These are phyloP conservation scores for Bombus sylvicola DNA, from an alignment of 1,140 invertebrate genomes.

Conservation along the genomic window DNA sequence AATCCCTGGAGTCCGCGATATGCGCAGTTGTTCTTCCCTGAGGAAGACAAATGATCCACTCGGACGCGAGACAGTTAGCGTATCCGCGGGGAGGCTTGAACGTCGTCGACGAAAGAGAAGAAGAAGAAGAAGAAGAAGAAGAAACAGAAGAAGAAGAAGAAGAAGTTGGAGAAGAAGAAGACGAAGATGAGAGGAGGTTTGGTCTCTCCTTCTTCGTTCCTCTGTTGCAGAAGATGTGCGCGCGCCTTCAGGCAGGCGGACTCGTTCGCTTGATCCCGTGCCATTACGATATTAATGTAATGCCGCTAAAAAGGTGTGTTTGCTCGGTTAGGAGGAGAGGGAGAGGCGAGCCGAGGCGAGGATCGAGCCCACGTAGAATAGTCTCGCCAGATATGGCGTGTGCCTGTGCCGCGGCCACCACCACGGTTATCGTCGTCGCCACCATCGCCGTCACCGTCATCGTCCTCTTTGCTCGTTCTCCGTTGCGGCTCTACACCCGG, in stretches of 20 bases:
- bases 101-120: slow-evolving; percentile 46
- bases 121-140: slow-evolving; percentile 9
- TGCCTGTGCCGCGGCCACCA: slow-evolving; percentile 59
- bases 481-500: background rate
- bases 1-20: slow-evolving; percentile 64
- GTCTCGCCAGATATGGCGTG: slow-evolving; percentile 78
- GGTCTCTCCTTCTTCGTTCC: background rate
- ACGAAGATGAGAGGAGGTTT: background rate
- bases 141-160: slow-evolving; percentile 30
- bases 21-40: slow-evolving; percentile 67
- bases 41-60: slow-evolving; percentile 70
- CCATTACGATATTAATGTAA: slow-evolving; percentile 79
- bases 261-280: slow-evolving; percentile 64
- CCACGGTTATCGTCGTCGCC: slow-evolving; percentile 49
- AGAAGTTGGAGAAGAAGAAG: background rate
- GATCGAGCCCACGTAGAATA: slow-evolving; percentile 75
- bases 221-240: slow-evolving; percentile 3
- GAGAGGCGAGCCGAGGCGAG: slow-evolving; percentile 65
- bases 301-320: slow-evolving; percentile 79
- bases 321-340: slow-evolving; percentile 70
- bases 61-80: slow-evolving; percentile 69
- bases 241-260: slow-evolving; percentile 48
- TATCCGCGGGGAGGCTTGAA: slow-evolving; percentile 60
- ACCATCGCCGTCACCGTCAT: slow-evolving; percentile 34
- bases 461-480: slow-evolving; percentile 37